Evolutionary conservation across 2,888 invertebrate species (phyloP), one percentile per base, ranked within the genome.

Genomic region (Drosophila merina): DNA sequence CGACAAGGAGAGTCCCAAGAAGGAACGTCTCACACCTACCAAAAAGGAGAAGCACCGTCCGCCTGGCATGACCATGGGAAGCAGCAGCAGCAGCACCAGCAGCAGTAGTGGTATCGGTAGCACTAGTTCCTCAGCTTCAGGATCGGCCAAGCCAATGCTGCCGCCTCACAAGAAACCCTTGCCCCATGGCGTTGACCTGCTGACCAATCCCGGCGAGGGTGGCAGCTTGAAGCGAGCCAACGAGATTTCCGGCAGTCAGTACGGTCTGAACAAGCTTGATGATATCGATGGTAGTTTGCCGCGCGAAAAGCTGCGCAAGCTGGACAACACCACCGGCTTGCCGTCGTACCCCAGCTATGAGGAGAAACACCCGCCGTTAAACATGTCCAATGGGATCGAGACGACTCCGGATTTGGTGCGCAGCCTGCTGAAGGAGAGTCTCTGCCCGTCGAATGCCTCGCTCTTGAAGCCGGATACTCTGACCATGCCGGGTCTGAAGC

Each of bases 391-490:
- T 79, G 95, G 95, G 6, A 94, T 95, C 54, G 95, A 95, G 90
- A 95, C 95, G 0, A 95, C 95, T 82, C 95, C 95, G 0, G 94
- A 94, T 6, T 79, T 95, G 79, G 95, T 95, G 28, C 95, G 95
- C n/a, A 95, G 94, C 82, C 90, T 95, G 44, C 90, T 95, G 1
- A 95, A 95, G 86, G 95, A 95, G 74, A 93, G 94, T 70, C 89
- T 94, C 51, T 94, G 91, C 58, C 86, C 88, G n/a, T 72, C 89
- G 20, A 88, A 78, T 51, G 79, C 79, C 44, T 85, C 88, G 36
- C 77, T 90, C 12, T 77, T 91, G 10, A 90, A 91, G 62, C 82
- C 88, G 1, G 90, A 91, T 49, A 71, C 89, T 0, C 67, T 86
- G 14, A 78, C 86, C 12, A 79, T 87, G 74, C 83, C 89, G 3